These are phyloP conservation scores for Nothoprocta pentlandii DNA, from an alignment of 2,113 vertebrate genomes.

Conservation along the genomic window DNA sequence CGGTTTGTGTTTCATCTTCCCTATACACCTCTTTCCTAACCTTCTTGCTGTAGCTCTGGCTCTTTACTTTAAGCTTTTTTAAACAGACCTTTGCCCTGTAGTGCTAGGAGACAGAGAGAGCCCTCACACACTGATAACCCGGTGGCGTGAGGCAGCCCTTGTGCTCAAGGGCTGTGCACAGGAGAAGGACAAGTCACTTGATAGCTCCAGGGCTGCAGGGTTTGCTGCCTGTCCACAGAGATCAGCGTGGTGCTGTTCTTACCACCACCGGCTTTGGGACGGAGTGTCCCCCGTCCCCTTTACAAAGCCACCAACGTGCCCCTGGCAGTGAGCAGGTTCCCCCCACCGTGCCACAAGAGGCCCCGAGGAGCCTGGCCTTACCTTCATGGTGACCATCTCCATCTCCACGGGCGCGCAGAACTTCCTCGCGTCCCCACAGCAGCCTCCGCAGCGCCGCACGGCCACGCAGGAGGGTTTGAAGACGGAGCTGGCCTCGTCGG, in stretches of 20 bases:
- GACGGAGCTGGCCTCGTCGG: neutral
- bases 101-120: neutral
- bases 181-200: neutral
- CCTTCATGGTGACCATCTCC: neutral
- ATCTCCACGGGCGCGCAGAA: neutral
- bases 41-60: neutral
- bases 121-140: neutral
- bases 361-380: neutral
- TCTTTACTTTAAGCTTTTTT: neutral
- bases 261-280: neutral
- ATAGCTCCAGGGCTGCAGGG: neutral
- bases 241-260: neutral
- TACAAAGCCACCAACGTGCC: neutral
- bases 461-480: neutral
- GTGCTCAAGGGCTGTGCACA: neutral
- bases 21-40: neutral
- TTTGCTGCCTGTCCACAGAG: neutral
- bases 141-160: fast-evolving
- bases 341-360: no score
- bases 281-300: neutral
- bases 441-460: neutral
- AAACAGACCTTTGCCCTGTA: constrained; percentile 56
- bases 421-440: neutral
- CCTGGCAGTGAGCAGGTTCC: neutral
- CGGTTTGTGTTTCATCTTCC: neutral